phyloP scores from a whole-genome alignment of 2,113 vertebrate species.

The Macquaria australasica region DNA sequence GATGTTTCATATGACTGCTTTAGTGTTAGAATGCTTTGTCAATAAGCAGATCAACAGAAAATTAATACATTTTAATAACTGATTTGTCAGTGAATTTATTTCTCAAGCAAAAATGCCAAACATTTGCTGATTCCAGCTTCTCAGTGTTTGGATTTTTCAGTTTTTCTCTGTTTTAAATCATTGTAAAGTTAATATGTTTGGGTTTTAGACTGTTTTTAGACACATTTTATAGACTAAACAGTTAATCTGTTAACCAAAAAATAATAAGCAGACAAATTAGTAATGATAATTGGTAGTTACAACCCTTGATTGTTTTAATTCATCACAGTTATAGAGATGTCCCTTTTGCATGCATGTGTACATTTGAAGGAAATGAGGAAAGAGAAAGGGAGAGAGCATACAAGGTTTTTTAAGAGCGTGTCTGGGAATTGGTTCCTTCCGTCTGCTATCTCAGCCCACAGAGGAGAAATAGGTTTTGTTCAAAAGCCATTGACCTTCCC shows the following conservation, averaged over 20 bases:
- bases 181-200: neutral
- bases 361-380: neutral
- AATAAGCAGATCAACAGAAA: neutral
- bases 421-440: constrained; percentile 19
- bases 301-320: neutral
- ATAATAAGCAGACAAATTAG: neutral
- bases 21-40: neutral
- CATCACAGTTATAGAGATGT: neutral
- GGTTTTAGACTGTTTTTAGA: neutral
- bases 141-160: too few species aligned
- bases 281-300: neutral
- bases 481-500: constrained; percentile 51
- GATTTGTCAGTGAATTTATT: neutral
- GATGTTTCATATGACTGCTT: too few species aligned
- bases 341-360: neutral
- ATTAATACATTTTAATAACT: neutral
- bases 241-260: neutral
- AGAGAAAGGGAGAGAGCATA: neutral
- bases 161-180: neutral
- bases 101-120: neutral
- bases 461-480: constrained; percentile 38
- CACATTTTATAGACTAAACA: neutral
- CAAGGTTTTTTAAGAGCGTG: neutral
- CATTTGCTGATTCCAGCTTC: neutral
- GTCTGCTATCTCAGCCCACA: neutral